A percentile compares a stretch with the other conserved stretches of the same genome.
These are phyloP conservation scores for Dryobota labecula DNA, from an alignment of 2,888 invertebrate species.

Conservation along the genomic window DNA sequence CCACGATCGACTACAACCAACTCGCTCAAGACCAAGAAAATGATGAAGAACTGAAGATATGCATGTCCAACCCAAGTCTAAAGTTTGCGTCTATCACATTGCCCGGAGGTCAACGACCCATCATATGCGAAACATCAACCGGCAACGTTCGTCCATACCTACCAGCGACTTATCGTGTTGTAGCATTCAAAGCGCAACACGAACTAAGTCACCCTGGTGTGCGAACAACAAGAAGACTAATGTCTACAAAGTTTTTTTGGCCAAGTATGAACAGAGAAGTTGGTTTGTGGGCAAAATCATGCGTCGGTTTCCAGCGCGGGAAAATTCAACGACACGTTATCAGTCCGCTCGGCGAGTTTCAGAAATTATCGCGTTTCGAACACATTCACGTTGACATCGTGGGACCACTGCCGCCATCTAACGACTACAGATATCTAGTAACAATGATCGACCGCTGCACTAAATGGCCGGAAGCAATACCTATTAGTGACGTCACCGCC, in stretches of 20 bases:
- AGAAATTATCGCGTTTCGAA: conserved; percentile 10
- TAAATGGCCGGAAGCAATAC: conserved; percentile 20
- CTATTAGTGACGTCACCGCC: conserved; percentile 5
- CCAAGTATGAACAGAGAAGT: conserved; percentile 6
- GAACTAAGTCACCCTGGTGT: too few relatives aligned
- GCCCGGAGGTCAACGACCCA: background rate
- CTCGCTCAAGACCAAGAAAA: conserved; percentile 10
- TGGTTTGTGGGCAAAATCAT: conserved; percentile 3
- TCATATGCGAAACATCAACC: background rate
- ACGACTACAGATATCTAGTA: conserved; percentile 18
- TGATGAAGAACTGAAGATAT: background rate
- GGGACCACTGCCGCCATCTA: conserved; percentile 16
- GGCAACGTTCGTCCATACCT: too few relatives aligned
- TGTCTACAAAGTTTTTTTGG: background rate
- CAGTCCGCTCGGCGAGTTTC: conserved; percentile 26
- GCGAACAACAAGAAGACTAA: background rate
- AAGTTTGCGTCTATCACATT: background rate
- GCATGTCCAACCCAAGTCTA: conserved; percentile 4
- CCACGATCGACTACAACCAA: conserved; percentile 1
- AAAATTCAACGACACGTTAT: conserved; percentile 20
- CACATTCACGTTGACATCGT: conserved; percentile 21
- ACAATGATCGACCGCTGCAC: conserved; percentile 34
- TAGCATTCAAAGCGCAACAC: too few relatives aligned
- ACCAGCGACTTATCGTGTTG: too few relatives aligned
- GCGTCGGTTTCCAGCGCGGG: conserved; percentile 16